A percentile compares a stretch with the other conserved stretches of the same genome.
Evolutionary conservation across 1,140 invertebrate species (phyloP).

Genomic region (Thaumatotibia leucotreta): DNA sequence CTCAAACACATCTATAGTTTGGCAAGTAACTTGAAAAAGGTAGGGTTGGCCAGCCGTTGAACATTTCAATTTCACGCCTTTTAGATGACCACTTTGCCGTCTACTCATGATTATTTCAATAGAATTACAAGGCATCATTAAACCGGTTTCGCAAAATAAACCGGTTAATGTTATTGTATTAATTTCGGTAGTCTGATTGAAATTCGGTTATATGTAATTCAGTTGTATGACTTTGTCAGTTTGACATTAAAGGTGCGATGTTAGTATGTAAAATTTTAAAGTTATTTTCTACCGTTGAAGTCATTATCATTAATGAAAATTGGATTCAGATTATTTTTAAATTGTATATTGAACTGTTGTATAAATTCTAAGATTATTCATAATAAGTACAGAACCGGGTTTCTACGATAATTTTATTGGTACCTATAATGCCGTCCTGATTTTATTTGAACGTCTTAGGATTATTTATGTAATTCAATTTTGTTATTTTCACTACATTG

Average conservation of each 20-base stretch:
- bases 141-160: neutral
- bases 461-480: neutral
- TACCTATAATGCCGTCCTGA: neutral
- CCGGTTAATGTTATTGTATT: neutral
- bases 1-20: neutral
- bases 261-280: too few relatives aligned
- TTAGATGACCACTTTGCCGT: too few relatives aligned
- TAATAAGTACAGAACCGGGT: neutral
- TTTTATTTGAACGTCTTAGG: neutral
- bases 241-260: too few relatives aligned
- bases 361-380: neutral
- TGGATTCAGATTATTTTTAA: too few relatives aligned
- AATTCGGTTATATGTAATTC: neutral
- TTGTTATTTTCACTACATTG: neutral
- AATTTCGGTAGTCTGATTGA: neutral
- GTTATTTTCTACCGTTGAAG: too few relatives aligned
- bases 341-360: neutral
- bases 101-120: neutral
- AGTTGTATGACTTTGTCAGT: too few relatives aligned
- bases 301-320: too few relatives aligned
- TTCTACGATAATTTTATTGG: neutral
- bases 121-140: too few relatives aligned
- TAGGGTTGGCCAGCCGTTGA: too few relatives aligned
- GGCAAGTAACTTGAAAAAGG: too few relatives aligned
- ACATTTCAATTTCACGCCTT: too few relatives aligned